These are phyloP conservation scores for Drosophila oshimai DNA, from an alignment of 1,140 invertebrate species.

Conservation along the genomic window DNA sequence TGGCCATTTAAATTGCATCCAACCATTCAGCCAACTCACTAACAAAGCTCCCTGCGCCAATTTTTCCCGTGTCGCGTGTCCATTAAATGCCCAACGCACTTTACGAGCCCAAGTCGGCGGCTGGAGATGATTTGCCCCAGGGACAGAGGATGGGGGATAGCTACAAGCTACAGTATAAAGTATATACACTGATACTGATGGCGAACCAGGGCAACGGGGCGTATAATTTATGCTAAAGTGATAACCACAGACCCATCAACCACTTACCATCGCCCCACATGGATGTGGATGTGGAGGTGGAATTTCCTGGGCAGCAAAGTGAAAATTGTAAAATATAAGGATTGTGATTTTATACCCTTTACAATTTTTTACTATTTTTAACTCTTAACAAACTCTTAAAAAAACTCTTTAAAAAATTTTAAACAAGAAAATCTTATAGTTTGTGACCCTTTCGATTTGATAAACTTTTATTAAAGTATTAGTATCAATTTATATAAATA, in stretches of 20 bases:
- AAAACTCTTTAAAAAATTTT: no score
- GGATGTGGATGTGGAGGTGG: no score
- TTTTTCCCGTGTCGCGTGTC: conserved; percentile 20
- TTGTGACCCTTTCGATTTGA: no score
- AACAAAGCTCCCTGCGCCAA: background rate
- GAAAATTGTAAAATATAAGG: background rate
- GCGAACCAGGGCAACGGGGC: background rate
- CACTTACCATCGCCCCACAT: conserved; percentile 24
- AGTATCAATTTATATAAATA: no score
- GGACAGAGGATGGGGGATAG: background rate
- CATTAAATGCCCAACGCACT: conserved; percentile 48
- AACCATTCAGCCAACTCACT: background rate
- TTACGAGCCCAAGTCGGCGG: conserved; percentile 23
- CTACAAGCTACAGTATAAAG: no score
- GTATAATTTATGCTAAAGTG: conserved; percentile 53
- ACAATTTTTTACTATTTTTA: no score
- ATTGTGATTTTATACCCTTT: no score
- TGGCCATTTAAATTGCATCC: conserved; percentile 28
- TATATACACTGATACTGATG: no score
- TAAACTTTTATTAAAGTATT: no score
- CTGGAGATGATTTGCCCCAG: background rate
- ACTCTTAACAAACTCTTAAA: no score
- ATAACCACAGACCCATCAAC: conserved; percentile 29
- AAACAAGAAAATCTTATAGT: no score
- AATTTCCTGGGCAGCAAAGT: background rate